Conservation (phyloP, 2,888 invertebrate genomes). For the Pseudoips prasinana region DNA sequence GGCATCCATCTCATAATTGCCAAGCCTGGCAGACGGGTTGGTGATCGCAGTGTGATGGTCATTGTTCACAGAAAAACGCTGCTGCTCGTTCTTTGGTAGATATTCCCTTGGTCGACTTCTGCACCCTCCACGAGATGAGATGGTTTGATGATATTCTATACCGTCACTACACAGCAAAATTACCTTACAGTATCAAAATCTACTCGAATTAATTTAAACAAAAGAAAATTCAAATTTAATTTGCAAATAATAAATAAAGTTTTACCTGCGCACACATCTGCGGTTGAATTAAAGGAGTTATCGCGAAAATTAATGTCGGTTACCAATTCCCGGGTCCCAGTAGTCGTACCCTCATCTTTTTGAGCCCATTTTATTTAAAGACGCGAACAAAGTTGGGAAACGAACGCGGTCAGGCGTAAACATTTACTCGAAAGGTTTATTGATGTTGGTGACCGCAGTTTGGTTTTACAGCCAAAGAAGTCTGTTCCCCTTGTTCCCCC, state of each 20-base stretch:
- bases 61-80: too few relatives aligned
- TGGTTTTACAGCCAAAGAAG: conserved; percentile 49
- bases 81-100: too few relatives aligned
- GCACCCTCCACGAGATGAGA: too few relatives aligned
- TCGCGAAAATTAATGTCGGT: conserved; percentile 28
- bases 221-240: background rate
- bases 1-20: too few relatives aligned
- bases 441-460: conserved; percentile 69
- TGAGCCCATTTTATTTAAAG: conserved; percentile 65
- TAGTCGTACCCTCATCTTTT: conserved; percentile 50
- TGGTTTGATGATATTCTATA: too few relatives aligned
- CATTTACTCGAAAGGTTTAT: conserved; percentile 75
- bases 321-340: conserved; percentile 33
- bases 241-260: conserved; percentile 2
- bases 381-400: conserved; percentile 55
- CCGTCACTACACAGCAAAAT: too few relatives aligned
- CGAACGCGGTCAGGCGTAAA: conserved; percentile 64
- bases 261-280: conserved; percentile 12
- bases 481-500: conserved; percentile 21
- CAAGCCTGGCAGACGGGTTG: too few relatives aligned
- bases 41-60: too few relatives aligned
- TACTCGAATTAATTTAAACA: too few relatives aligned
- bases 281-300: conserved; percentile 21
- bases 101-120: too few relatives aligned
- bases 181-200: background rate